Conservation (phyloP, 2,797 vertebrate genomes). For the Psittacula derbiana region DNA sequence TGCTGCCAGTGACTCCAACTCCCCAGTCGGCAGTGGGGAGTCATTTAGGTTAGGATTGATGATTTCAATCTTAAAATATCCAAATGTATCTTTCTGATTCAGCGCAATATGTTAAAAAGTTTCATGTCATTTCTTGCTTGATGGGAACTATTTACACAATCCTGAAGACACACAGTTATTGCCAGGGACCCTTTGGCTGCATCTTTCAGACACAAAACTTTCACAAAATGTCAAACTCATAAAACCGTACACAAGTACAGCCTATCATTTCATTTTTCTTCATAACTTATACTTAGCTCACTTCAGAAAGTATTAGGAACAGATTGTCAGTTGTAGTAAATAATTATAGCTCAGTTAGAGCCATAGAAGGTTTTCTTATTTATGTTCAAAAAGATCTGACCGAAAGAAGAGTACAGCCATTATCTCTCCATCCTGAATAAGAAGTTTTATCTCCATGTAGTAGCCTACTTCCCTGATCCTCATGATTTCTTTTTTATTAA, state of each 20-base stretch:
- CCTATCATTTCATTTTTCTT: not conserved
- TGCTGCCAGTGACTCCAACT: not conserved
- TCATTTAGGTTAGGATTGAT: not conserved
- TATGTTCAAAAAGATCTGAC: not conserved
- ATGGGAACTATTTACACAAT: not conserved
- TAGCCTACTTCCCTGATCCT: not conserved
- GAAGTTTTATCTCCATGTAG: not conserved
- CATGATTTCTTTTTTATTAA: not conserved
- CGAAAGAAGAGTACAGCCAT: not conserved
- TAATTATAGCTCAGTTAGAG: not conserved
- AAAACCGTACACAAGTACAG: not conserved
- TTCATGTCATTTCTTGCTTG: fast-evolving
- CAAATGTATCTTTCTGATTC: not conserved
- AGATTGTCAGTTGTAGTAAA: conserved; percentile 12
- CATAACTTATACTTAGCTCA: not conserved
- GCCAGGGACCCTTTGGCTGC: not conserved
- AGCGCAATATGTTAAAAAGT: not conserved
- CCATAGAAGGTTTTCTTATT: not conserved
- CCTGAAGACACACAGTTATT: not conserved
- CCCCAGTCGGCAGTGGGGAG: not conserved
- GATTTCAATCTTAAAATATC: not conserved
- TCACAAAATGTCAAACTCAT: not conserved
- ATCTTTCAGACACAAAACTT: not conserved
- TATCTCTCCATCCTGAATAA: not conserved
- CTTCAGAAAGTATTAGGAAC: not conserved